A percentile compares a stretch with the other conserved stretches of the same genome.
Conservation (phyloP, 1,140 invertebrate species). For the Tetragonula clypearis region DNA sequence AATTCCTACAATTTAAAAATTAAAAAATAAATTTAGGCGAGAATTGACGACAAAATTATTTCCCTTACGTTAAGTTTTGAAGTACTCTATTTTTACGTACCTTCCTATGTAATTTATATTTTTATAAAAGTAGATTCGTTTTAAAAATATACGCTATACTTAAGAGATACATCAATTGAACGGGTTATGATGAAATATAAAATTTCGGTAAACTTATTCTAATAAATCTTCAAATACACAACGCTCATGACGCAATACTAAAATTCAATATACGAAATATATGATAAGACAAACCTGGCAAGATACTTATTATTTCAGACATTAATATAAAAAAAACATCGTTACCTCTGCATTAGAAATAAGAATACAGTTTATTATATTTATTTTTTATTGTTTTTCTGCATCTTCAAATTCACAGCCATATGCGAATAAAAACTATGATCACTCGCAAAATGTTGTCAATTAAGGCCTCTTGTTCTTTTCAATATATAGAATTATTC, state of each 20-base stretch:
- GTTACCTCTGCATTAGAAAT: slow-evolving; percentile 40
- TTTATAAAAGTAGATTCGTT: slow-evolving; percentile 14
- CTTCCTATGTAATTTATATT: background rate
- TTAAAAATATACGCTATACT: slow-evolving; percentile 23
- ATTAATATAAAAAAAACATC: background rate
- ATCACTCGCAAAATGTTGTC: slow-evolving; percentile 47
- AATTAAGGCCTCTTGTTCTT: slow-evolving; percentile 53
- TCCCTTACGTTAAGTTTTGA: background rate
- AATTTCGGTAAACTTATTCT: background rate
- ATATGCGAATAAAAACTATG: slow-evolving; percentile 64
- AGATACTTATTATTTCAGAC: slow-evolving; percentile 66
- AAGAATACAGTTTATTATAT: slow-evolving; percentile 40
- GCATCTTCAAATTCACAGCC: slow-evolving; percentile 74
- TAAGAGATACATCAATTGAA: slow-evolving; percentile 27
- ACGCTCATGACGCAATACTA: background rate
- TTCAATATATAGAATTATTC: background rate
- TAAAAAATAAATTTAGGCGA: background rate
- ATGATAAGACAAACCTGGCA: slow-evolving; percentile 68
- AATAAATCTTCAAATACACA: background rate
- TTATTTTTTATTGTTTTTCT: slow-evolving; percentile 49
- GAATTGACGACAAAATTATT: background rate
- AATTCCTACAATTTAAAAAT: background rate
- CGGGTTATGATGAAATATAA: background rate
- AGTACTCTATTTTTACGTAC: background rate
- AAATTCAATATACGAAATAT: slow-evolving; percentile 58